These are phyloP conservation scores for Habroteleia sp. DNA, from an alignment of 2,888 invertebrate genomes.

Conservation along the genomic window DNA sequence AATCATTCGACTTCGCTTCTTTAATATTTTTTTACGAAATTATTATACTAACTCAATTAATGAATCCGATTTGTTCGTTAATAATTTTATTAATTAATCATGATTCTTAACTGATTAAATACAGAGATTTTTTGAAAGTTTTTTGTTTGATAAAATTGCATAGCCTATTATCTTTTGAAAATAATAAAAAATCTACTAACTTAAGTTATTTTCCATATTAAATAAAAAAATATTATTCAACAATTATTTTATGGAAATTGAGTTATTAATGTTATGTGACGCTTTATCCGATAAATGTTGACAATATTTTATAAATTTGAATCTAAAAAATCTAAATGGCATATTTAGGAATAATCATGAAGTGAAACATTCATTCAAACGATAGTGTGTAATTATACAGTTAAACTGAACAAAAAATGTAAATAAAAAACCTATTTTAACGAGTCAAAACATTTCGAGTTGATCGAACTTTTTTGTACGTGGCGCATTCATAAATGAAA, in stretches of 20 bases:
- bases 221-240: too few relatives aligned
- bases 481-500: constrained; percentile 22
- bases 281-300: background rate
- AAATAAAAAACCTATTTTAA: constrained; percentile 7
- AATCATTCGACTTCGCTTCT: too few relatives aligned
- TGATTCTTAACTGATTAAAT: too few relatives aligned
- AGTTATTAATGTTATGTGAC: background rate
- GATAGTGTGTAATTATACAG: constrained; percentile 12
- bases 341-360: constrained; percentile 7
- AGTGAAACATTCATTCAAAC: background rate
- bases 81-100: too few relatives aligned
- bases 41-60: too few relatives aligned
- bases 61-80: too few relatives aligned
- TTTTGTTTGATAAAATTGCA: too few relatives aligned
- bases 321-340: constrained; percentile 7
- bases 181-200: too few relatives aligned
- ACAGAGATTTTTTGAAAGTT: too few relatives aligned
- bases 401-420: background rate
- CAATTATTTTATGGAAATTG: background rate
- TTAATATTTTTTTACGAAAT: too few relatives aligned
- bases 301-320: background rate
- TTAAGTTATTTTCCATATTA: too few relatives aligned
- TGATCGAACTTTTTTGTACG: constrained; percentile 4
- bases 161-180: too few relatives aligned
- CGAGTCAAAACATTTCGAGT: constrained; percentile 10